phyloP scores from a whole-genome alignment of 2,797 vertebrate genomes.

The Acanthopagrus latus region DNA sequence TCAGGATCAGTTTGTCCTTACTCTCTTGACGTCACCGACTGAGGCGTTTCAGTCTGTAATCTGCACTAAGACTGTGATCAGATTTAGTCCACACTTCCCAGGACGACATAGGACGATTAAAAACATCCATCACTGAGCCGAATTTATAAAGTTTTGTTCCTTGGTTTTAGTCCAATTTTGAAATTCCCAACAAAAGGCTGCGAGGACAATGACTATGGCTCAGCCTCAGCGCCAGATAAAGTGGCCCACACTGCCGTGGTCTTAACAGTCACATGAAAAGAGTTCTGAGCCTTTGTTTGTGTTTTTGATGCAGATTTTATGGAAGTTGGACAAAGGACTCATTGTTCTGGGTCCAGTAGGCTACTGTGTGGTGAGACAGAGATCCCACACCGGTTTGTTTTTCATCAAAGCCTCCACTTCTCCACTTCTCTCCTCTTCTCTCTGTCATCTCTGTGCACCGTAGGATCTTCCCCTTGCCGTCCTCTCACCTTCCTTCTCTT shows the following conservation, averaged over 20 bases:
- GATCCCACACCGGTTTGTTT: constrained; percentile 5
- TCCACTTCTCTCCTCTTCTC: neutral
- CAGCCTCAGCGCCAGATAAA: constrained; percentile 3
- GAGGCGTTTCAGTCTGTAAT: constrained; percentile 6
- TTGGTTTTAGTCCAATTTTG: neutral
- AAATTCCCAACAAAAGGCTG: constrained; percentile 4
- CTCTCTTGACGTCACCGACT: neutral
- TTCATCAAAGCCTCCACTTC: neutral
- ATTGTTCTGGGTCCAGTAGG: constrained; percentile 58
- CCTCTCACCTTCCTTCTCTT: neutral
- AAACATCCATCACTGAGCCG: neutral
- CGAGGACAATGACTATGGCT: neutral
- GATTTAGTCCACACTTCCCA: neutral
- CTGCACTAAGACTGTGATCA: constrained; percentile 5
- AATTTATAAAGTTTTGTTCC: neutral
- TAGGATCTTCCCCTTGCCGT: neutral
- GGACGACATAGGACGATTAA: neutral
- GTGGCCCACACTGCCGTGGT: constrained; percentile 15
- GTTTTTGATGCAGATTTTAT: constrained; percentile 47
- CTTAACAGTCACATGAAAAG: constrained; percentile 57
- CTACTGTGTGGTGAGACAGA: neutral
- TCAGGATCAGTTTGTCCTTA: neutral
- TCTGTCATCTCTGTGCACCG: neutral
- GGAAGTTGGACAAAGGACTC: constrained; percentile 38
- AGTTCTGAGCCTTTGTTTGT: constrained; percentile 46